Conservation (phyloP, 2,888 invertebrate species). For the Cantharis rufa region DNA sequence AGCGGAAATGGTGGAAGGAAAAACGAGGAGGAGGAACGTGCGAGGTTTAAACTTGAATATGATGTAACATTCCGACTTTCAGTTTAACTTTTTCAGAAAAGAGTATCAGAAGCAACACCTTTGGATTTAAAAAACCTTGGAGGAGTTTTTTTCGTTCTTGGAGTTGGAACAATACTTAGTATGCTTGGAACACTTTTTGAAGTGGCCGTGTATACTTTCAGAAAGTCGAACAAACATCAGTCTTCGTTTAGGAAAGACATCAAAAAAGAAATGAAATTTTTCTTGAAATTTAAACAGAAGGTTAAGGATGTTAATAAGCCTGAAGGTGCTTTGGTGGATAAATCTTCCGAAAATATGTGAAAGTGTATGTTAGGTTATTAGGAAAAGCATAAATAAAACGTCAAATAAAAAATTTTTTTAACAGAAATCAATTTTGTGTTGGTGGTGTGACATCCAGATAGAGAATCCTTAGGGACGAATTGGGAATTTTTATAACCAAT, state of each 20-base stretch:
- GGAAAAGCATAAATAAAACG: no score
- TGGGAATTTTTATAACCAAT: no score
- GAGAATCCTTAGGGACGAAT: no score
- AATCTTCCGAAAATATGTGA: neutral
- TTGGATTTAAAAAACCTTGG: constrained; percentile 77
- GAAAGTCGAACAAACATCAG: constrained; percentile 51
- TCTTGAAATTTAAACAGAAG: constrained; percentile 16
- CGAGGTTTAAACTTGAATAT: neutral
- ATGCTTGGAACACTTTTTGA: constrained; percentile 71
- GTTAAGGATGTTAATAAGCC: neutral
- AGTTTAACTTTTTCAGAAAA: constrained; percentile 6
- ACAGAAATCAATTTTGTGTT: no score
- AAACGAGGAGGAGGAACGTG: constrained; percentile 57
- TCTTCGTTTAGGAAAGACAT: constrained; percentile 57
- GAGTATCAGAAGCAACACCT: constrained; percentile 37
- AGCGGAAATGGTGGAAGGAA: constrained; percentile 81
- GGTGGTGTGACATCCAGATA: no score
- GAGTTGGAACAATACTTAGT: constrained; percentile 67
- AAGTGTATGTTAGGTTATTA: neutral
- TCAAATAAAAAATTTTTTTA: no score
- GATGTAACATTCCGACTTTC: neutral
- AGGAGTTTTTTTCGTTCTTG: constrained; percentile 77
- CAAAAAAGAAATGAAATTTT: constrained; percentile 13
- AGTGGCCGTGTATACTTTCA: constrained; percentile 61
- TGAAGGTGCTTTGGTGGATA: neutral